Evolutionary conservation across 2,113 vertebrate species (phyloP), one percentile per base, ranked within the genome.

Genomic region (Catharus minimus): DNA sequence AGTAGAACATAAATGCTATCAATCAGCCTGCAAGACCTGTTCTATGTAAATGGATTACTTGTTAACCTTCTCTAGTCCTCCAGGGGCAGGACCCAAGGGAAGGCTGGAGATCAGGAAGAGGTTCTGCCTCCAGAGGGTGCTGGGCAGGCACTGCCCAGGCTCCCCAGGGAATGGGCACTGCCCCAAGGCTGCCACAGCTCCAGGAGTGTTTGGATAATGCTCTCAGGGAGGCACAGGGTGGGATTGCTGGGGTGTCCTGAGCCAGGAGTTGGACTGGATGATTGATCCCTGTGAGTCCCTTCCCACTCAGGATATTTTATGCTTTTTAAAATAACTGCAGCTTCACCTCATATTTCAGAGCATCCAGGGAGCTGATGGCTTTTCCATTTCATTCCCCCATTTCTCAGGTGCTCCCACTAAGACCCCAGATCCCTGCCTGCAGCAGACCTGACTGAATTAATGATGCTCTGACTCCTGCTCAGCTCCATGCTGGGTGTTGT

Each of bases 151-250:
- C 32, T 66, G 44, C 0, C 2, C 43, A 64, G 66, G 75, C 26
- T 65, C 18, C 27, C 27, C 67, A 52, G 44, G 67, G 44, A 49
- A 36, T 73, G 44, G 44, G 13, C 52, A 52, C 3, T 0, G 67
- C 46, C 32, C 60, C 20, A 5, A 13, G 60, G 53, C 52, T 80
- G 44, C 18, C 58, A 73, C 44, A 80, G 52, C 38, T 66, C 38
- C 23, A 22, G 50, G 26, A 27, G 2, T 0, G 0, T 57, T 80
- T 72, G 66, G 27, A 9, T 32, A 49, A 1, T 0, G 0, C 23
- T 38, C 0, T 0, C 15, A 61, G 52, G 23, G 22, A 44, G 30
- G 60, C 36, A 3, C 68, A 74, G 38, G 38, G 0, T 66, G n/a
- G n/a, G 39, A 33, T 5, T 46, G n/a, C 5, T 67, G 60, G 60